Percentiles rank a stretch among this genome's conserved stretches.
These are phyloP conservation scores for Paramuricea clavata DNA, from an alignment of 92 coral and sea anemone species.

Conservation along the genomic window DNA sequence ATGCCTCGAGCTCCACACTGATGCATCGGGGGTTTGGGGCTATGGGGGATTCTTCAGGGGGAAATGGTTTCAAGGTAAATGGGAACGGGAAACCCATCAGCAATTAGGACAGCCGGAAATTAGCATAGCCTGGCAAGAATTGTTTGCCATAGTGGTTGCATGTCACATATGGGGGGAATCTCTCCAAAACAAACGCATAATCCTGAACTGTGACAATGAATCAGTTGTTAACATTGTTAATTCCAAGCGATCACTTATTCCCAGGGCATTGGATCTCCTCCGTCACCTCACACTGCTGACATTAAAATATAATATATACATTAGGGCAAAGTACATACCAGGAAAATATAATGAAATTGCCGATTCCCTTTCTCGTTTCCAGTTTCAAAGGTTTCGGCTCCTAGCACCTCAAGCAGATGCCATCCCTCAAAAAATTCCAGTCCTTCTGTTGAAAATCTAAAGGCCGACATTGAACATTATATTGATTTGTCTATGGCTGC, in stretches of 20 bases:
- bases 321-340: constrained; percentile 64
- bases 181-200: constrained; percentile 40
- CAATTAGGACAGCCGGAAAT: background rate
- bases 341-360: constrained; percentile 65
- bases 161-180: constrained; percentile 50
- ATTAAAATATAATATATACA: constrained; percentile 52
- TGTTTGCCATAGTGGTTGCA: constrained; percentile 3
- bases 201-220: constrained; percentile 59
- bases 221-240: constrained; percentile 71
- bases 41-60: constrained; percentile 61
- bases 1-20: constrained; percentile 55
- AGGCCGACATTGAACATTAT: constrained; percentile 57
- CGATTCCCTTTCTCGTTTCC: constrained; percentile 58
- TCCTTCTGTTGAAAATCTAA: no score
- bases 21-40: constrained; percentile 75
- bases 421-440: background rate
- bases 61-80: constrained; percentile 78
- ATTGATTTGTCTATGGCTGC: constrained; percentile 56
- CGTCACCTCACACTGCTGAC: constrained; percentile 63
- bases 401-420: constrained; percentile 56
- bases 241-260: constrained; percentile 63
- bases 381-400: constrained; percentile 68
- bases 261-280: constrained; percentile 63
- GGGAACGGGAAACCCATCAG: constrained; percentile 66
- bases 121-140: constrained; percentile 16